phyloP scores from a whole-genome alignment of 2,113 vertebrate species.

The Spizaetus ornatus region DNA sequence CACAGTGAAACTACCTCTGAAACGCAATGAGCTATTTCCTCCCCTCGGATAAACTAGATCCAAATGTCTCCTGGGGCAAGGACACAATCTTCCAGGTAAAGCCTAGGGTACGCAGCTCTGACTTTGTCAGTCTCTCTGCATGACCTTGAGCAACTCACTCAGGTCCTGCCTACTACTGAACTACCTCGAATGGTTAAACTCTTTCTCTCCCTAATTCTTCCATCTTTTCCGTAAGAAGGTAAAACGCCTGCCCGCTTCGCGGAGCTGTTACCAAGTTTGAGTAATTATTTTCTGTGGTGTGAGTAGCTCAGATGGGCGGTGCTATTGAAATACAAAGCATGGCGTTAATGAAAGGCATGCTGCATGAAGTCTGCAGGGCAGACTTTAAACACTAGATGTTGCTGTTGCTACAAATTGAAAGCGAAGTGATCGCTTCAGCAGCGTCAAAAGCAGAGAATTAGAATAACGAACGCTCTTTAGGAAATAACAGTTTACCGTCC shows the following conservation, averaged over 20 bases:
- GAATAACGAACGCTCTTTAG: neutral
- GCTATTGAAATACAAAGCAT: accelerated
- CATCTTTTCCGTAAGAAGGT: neutral
- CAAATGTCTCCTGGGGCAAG: neutral
- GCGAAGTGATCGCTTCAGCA: neutral
- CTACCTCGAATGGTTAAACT: neutral
- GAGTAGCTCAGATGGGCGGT: neutral
- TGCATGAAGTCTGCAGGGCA: neutral
- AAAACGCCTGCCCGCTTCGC: neutral
- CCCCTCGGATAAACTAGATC: neutral
- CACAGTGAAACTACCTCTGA: neutral
- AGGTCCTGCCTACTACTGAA: neutral
- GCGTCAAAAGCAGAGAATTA: neutral
- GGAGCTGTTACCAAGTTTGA: neutral
- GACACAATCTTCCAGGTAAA: neutral
- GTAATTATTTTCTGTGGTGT: neutral
- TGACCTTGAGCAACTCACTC: neutral
- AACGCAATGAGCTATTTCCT: accelerated
- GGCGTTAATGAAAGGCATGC: neutral
- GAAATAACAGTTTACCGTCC: neutral
- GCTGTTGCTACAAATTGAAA: neutral
- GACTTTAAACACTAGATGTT: neutral
- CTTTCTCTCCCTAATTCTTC: neutral
- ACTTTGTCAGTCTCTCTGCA: too few species aligned
- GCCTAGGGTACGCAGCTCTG: neutral